Percentiles rank a stretch among this genome's conserved stretches.
phyloP scores from a whole-genome alignment of 1,140 invertebrate species.

The Glossosoma conforme region DNA sequence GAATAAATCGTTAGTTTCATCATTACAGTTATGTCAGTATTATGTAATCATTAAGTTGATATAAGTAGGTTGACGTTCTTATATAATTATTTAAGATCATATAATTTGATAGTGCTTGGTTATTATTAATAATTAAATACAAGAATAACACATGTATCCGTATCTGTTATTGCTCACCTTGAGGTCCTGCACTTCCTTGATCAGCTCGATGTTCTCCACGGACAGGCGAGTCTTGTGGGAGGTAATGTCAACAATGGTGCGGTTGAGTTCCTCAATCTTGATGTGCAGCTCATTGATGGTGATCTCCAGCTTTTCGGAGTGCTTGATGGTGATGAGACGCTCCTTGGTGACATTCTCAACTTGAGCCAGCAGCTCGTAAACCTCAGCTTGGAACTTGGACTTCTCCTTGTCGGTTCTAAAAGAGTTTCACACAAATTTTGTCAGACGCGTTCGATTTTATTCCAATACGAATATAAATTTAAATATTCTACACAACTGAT shows the following conservation, averaged over 20 bases:
- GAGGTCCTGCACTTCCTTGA: constrained; percentile 90
- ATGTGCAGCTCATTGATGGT: constrained; percentile 84
- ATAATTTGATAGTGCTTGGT: too few relatives aligned
- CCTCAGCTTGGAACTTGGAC: constrained; percentile 91
- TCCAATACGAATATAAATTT: background rate
- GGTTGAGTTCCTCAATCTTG: constrained; percentile 92
- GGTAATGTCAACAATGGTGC: constrained; percentile 91
- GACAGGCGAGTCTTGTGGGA: constrained; percentile 83
- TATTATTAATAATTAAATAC: too few relatives aligned
- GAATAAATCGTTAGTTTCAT: too few relatives aligned
- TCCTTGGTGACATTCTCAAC: constrained; percentile 90
- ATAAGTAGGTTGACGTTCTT: too few relatives aligned
- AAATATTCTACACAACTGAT: too few relatives aligned
- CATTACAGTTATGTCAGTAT: too few relatives aligned
- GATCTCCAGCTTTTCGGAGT: constrained; percentile 85
- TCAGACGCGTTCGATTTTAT: background rate
- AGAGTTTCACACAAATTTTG: background rate
- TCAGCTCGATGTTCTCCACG: constrained; percentile 89
- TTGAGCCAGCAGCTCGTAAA: constrained; percentile 91
- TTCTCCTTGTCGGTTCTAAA: constrained; percentile 92
- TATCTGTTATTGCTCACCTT: constrained; percentile 63
- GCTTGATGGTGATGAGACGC: constrained; percentile 78
- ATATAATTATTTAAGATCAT: too few relatives aligned
- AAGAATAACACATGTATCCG: too few relatives aligned
- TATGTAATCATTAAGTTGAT: too few relatives aligned